Percentiles rank a stretch among this genome's conserved stretches.
Conservation (phyloP, 2,888 invertebrate genomes). For the Hyles lineata region DNA sequence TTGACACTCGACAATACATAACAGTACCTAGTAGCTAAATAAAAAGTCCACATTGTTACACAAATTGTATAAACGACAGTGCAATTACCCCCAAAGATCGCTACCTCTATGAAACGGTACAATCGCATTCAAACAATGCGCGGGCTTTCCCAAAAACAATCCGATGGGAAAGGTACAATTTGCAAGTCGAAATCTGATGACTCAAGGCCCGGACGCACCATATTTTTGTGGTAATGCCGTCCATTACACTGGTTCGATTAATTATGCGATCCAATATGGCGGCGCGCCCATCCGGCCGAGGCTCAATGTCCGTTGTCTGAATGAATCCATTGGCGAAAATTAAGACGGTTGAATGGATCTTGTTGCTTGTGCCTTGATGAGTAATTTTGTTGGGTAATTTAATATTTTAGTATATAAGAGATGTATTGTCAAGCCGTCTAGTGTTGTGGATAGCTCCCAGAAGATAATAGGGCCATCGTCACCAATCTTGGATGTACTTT, state of each 20-base stretch:
- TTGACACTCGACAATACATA: too few species aligned
- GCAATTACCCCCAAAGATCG: background rate
- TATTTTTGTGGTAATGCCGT: slow-evolving; percentile 62
- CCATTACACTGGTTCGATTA: slow-evolving; percentile 31
- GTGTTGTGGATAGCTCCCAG: too few species aligned
- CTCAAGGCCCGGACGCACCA: slow-evolving; percentile 58
- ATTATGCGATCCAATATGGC: slow-evolving; percentile 44
- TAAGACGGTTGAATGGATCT: slow-evolving; percentile 30
- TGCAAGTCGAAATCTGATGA: slow-evolving; percentile 51
- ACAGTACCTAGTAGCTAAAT: too few species aligned
- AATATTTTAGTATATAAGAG: background rate
- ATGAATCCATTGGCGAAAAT: slow-evolving; percentile 46
- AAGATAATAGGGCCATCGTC: too few species aligned
- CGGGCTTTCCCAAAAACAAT: slow-evolving; percentile 10
- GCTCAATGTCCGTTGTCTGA: slow-evolving; percentile 42
- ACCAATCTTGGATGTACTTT: background rate
- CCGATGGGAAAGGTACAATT: slow-evolving; percentile 36
- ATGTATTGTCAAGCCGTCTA: background rate
- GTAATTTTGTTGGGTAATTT: background rate
- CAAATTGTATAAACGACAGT: background rate
- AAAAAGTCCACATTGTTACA: background rate
- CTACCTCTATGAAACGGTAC: slow-evolving; percentile 7
- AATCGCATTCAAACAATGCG: slow-evolving; percentile 9
- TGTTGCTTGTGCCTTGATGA: background rate
- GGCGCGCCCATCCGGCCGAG: slow-evolving; percentile 45